Conservation (phyloP, 2,113 vertebrate species). For the human region GRCh38 chr12:131390501-131391000, state of each 20-base stretch:
- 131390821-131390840: fast-evolving
- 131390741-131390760: background rate
- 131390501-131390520: background rate
- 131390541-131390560: background rate
- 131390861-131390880: too few relatives aligned
- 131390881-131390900: too few relatives aligned
- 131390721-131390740: background rate
- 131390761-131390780: background rate
- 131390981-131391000: background rate
- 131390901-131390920: too few relatives aligned
- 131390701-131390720: background rate
- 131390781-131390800: background rate
- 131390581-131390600: background rate
- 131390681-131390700: background rate
- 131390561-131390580: background rate
- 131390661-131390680: background rate
- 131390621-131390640: background rate
- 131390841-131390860: background rate
- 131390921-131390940: too few relatives aligned
- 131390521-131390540: background rate
- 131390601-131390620: background rate
- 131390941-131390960: too few relatives aligned
- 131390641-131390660: background rate
- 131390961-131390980: too few relatives aligned
- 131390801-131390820: background rate